Evolutionary conservation across 1,140 invertebrate genomes (phyloP), one percentile per base, ranked within the genome.

Genomic region (Drosophila leontia): DNA sequence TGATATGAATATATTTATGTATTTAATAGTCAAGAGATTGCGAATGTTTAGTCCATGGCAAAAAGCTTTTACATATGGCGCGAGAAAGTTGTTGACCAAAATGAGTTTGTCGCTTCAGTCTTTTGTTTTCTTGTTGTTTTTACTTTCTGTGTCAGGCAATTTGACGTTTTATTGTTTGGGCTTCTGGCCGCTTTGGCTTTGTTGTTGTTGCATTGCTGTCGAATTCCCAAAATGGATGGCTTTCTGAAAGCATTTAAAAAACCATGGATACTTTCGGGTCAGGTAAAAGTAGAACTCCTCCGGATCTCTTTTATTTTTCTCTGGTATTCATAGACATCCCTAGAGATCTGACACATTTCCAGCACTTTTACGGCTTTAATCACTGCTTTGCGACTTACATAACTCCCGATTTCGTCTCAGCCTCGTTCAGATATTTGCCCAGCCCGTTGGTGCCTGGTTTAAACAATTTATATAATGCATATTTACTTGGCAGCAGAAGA

Each of bases 41-140:
- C 70, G 79, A 80, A 84, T 76, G 63, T 60, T 82, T 56, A 62
- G 34, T 44, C 29, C 26, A 29, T 6, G 26, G 26, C 26, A 29
- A 29, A 75, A 80, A 79, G 48, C 58, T 69, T 65, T 74, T 68
- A 55, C 35, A 50, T 59, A 61, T 72, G 67, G 45, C 26, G 39
- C 75, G 80, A 80, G 83, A 87, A 87, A 87, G 82, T 85, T 86
- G 63, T 58, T 60, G 70, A 56, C 35, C 59, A 69, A 74, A 82
- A 75, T 75, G 47, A 78, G 84, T 87, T 87, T 84, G 83, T 90
- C 84, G 80, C 83, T 78, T 84, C 71, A 84, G 80, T 87, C 80
- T 87, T 87, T 87, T 80, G 80, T 83, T 85, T 85, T 48, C 47
- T 48, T 77, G 59, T 63, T 60, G 57, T 78, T 67, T 67, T 72